phyloP scores from a whole-genome alignment of 2,797 vertebrate species.

The Choloepus didactylus region DNA sequence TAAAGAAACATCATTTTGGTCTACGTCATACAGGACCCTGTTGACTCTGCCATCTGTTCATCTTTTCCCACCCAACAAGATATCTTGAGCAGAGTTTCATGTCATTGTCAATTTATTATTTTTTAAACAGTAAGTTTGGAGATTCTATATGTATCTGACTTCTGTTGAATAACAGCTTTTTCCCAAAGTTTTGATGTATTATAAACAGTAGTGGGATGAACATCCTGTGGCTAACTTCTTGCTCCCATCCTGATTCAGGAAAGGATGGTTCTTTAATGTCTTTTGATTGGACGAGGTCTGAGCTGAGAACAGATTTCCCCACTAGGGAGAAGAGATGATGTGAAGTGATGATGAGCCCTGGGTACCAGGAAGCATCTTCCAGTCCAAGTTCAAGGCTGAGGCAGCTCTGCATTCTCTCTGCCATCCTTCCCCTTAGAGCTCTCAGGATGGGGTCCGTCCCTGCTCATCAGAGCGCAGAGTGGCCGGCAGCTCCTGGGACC shows the following conservation, averaged over 20 bases:
- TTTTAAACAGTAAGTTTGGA: background rate
- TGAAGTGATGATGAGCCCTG: background rate
- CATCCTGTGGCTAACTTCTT: background rate
- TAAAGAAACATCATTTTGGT: background rate
- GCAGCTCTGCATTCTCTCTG: fast-evolving
- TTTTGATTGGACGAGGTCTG: background rate
- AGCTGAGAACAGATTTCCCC: background rate
- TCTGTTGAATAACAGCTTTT: background rate
- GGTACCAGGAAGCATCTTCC: background rate
- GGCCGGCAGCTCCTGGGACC: background rate
- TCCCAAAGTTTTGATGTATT: background rate
- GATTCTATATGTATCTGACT: background rate
- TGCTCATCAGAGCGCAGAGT: background rate
- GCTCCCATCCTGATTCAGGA: background rate
- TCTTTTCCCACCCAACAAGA: background rate
- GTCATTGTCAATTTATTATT: background rate
- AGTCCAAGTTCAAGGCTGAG: background rate
- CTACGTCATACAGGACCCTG: background rate
- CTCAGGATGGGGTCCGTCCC: no score
- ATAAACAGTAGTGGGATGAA: background rate
- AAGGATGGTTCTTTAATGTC: background rate
- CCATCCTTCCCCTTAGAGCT: background rate
- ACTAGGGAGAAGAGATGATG: background rate
- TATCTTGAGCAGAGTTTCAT: background rate
- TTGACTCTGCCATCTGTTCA: background rate